Base-by-base conservation (phyloP, 1,140 invertebrate genomes). In the Helicoverpa zea region DNA sequence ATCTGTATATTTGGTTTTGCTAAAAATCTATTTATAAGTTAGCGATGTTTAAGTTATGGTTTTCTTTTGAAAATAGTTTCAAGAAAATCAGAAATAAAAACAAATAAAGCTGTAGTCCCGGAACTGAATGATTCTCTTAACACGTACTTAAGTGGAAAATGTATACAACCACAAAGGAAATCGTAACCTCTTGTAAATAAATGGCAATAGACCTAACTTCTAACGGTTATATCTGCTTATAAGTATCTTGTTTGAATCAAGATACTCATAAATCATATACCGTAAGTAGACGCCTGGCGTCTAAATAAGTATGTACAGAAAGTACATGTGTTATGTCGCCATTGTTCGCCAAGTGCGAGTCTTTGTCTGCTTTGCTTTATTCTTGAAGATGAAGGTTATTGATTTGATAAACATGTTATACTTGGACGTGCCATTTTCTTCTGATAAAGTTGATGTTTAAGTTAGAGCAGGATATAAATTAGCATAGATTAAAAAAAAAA, bases 371-470 rank as follows among this genome's bases (percentile, higher is more conserved):
- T 77, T 77, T 14, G 47, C 47, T 70, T 64, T 64, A 77, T 54
- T 61, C 59, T 77, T 54, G 59, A 66, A 77, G 75, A 64, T 77
- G 61, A 77, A 77, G 75, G 75, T 77, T 77, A 52, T 77, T 54
- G 66, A 54, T 73, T 73, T 73, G 70, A 14, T 56, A 43, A 56
- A 73, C 70, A 73, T 73, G 51, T 43, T 73, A 73, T 18, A 70
- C 47, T 18, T 70, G 49, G 23, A n/a, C 13, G 18, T 29, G 18
- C n/a, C 18, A 52, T 23, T 14, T 3, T 23, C 18, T 0, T 30
- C 18, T 12, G 63, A 66, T 66, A 66, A 49, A 43, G n/a, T 49
- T 66, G 23, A 43, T 66, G 16, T 66, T 49, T 2, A 64, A 64
- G 43, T 47, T 43, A 64, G 35, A 16, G 7, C 7, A 35, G 35